Evolutionary conservation across 2,113 vertebrate genomes (phyloP).

Genomic region (Platycercus adscitus): DNA sequence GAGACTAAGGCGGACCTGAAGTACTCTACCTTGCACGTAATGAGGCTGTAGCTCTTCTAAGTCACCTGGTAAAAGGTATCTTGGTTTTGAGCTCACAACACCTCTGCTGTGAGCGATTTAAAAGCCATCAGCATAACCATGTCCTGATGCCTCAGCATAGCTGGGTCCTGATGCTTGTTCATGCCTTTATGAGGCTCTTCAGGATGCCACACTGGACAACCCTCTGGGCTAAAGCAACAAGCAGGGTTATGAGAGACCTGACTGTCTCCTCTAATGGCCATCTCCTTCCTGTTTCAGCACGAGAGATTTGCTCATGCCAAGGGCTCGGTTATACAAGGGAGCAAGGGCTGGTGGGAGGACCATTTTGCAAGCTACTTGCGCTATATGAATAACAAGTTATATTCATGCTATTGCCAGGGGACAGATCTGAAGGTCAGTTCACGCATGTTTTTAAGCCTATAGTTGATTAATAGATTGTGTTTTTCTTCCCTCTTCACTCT

Average conservation of each 20-base stretch:
- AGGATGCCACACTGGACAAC: neutral
- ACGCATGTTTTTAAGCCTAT: neutral
- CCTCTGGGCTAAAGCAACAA: neutral
- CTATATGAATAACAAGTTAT: neutral
- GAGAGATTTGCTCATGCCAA: neutral
- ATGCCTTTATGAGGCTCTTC: neutral
- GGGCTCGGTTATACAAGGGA: neutral
- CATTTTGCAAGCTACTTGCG: neutral
- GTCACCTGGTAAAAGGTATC: neutral
- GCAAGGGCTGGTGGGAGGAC: neutral
- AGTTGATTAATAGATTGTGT: neutral
- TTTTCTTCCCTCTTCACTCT: neutral
- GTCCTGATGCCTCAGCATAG: neutral
- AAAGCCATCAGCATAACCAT: neutral
- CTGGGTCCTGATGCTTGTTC: neutral
- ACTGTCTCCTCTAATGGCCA: neutral
- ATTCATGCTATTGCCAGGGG: neutral
- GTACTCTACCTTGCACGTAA: neutral
- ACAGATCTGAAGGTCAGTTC: neutral
- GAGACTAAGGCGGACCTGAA: neutral
- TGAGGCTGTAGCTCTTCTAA: neutral
- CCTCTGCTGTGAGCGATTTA: neutral
- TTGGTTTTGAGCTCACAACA: neutral
- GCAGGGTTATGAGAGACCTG: neutral
- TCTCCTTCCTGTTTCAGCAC: fast-evolving